phyloP scores from a whole-genome alignment of 2,888 invertebrate genomes.

The Eupithecia centaureata region DNA sequence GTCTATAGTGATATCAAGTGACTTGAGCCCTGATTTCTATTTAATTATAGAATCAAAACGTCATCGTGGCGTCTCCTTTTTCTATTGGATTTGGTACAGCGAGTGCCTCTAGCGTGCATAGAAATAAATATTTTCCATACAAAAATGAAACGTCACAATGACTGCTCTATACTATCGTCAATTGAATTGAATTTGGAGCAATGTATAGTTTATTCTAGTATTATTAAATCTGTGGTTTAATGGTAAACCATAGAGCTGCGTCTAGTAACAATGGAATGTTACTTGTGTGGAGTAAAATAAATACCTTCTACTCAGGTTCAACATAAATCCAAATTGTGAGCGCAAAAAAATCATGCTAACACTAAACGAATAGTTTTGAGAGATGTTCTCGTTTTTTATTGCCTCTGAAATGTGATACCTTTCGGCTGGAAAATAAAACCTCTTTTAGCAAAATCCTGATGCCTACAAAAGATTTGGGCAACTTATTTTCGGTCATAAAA shows the following conservation, averaged over 20 bases:
- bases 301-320: neutral
- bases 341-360: neutral
- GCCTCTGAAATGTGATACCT: slow-evolving; percentile 23
- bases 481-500: neutral
- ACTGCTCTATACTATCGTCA: too few species aligned
- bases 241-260: too few species aligned
- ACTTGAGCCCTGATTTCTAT: neutral
- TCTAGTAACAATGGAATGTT: neutral
- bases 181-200: too few species aligned
- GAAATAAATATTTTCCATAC: too few species aligned
- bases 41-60: too few species aligned
- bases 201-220: too few species aligned
- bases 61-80: too few species aligned
- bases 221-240: too few species aligned
- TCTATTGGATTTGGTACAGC: too few species aligned
- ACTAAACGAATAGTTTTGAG: slow-evolving; percentile 23
- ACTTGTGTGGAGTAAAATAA: neutral
- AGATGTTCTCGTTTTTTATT: slow-evolving; percentile 25
- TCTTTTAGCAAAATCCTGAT: slow-evolving; percentile 23
- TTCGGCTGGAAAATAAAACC: slow-evolving; percentile 19
- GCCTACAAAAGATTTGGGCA: slow-evolving; percentile 27
- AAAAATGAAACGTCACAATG: too few species aligned
- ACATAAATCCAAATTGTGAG: neutral
- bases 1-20: neutral
- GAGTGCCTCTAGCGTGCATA: too few species aligned